Conservation (phyloP, 1,140 invertebrate genomes). For the Mercenaria mercenaria region DNA sequence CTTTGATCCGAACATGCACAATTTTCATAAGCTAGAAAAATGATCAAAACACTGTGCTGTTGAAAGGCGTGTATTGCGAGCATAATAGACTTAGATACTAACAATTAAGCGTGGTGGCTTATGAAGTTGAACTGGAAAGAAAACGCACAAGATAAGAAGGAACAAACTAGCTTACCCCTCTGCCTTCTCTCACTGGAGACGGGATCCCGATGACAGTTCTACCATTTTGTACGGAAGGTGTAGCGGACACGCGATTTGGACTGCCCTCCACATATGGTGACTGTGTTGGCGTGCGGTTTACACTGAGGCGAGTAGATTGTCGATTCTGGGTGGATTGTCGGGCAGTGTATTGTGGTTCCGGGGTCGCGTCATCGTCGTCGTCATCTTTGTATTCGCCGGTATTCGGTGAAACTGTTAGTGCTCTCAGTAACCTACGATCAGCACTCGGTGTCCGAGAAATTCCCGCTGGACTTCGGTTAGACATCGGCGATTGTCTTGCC, state of each 20-base stretch:
- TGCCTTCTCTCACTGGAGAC: neutral
- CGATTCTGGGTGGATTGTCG: neutral
- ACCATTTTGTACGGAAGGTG: neutral
- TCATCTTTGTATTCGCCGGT: neutral
- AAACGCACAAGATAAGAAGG: no score
- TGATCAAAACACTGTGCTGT: no score
- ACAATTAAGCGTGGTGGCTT: no score
- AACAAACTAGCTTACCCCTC: constrained; percentile 34
- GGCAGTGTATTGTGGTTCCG: neutral
- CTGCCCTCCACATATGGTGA: neutral
- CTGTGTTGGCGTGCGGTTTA: neutral
- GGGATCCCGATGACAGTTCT: neutral
- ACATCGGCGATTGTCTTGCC: neutral
- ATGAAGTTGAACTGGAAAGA: no score
- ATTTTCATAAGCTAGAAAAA: no score
- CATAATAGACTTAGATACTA: no score
- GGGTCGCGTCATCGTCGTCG: neutral
- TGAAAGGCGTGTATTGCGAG: no score
- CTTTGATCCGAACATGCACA: no score
- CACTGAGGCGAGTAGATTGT: neutral
- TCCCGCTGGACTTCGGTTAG: constrained; percentile 25
- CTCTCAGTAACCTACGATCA: constrained; percentile 32
- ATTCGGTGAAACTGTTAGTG: constrained; percentile 50
- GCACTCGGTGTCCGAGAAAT: constrained; percentile 57
- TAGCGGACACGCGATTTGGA: neutral